Percentiles rank a stretch among this genome's conserved stretches.
Evolutionary conservation across 2,113 vertebrate species (phyloP).

Genomic region (Pteronura brasiliensis): DNA sequence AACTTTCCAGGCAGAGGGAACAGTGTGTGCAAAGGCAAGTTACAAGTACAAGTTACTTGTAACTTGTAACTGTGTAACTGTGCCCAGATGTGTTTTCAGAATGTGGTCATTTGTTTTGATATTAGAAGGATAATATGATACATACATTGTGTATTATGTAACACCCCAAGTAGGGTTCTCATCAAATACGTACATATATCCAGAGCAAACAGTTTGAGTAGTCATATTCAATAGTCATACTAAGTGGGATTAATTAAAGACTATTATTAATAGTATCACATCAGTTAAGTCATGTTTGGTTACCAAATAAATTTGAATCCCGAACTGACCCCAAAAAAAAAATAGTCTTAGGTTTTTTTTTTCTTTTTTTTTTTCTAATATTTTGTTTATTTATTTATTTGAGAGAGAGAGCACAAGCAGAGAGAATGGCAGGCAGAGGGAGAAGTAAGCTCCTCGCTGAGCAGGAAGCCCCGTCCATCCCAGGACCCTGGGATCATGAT

Average conservation of each 20-base stretch:
- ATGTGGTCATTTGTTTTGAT: not conserved
- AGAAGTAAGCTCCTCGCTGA: too few species aligned
- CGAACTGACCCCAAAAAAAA: not conserved
- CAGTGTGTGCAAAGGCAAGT: not conserved
- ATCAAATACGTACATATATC: not conserved
- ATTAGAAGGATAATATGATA: not conserved
- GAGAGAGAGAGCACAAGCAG: too few species aligned
- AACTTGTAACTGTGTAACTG: too few species aligned
- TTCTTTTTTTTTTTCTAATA: too few species aligned
- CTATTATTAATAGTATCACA: not conserved
- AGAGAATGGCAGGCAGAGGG: too few species aligned
- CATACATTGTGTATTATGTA: not conserved
- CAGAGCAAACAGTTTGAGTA: not conserved
- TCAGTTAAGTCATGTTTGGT: not conserved
- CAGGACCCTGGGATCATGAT: too few species aligned
- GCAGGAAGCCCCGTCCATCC: too few species aligned
- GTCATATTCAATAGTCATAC: not conserved
- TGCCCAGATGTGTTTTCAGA: not conserved
- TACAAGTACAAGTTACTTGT: not conserved
- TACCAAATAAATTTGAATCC: not conserved
- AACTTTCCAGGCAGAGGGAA: not conserved
- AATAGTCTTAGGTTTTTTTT: not conserved
- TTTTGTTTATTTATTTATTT: too few species aligned
- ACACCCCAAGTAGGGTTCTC: not conserved
- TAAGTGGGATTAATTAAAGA: not conserved